These are phyloP conservation scores for Noctua comes DNA, from an alignment of 2,888 invertebrate species.

Conservation along the genomic window DNA sequence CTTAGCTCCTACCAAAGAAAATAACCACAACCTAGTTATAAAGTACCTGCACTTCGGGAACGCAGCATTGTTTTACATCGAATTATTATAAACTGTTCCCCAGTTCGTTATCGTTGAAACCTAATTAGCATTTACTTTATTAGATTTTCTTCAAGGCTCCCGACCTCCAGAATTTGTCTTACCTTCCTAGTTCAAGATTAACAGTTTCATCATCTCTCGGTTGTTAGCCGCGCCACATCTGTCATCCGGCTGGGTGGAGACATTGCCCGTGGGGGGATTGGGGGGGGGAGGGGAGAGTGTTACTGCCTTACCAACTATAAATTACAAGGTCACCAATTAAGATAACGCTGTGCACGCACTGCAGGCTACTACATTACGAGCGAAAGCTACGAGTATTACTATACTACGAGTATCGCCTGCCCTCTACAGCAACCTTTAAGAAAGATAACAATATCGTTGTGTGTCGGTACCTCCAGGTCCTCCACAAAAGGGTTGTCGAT, in stretches of 20 bases:
- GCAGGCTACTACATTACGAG: constrained; percentile 28
- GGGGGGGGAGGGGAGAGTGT: constrained; percentile 18
- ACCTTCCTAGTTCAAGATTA: background rate
- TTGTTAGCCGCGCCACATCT: constrained; percentile 54
- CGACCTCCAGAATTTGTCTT: background rate
- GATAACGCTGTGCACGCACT: constrained; percentile 70
- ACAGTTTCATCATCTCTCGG: constrained; percentile 60
- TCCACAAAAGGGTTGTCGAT: constrained; percentile 26
- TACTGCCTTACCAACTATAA: constrained; percentile 76
- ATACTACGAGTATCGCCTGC: background rate
- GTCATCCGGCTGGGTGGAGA: constrained; percentile 30
- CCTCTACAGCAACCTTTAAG: background rate
- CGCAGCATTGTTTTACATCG: background rate
- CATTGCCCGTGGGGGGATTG: constrained; percentile 6
- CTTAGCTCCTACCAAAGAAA: background rate
- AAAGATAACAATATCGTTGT: constrained; percentile 9
- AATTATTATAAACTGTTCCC: background rate
- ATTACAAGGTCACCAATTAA: constrained; percentile 80
- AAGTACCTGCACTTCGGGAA: background rate
- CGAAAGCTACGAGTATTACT: background rate
- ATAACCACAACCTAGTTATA: background rate
- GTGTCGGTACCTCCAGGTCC: background rate
- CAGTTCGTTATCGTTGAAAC: background rate
- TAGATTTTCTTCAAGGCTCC: background rate
- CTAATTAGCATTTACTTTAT: background rate